Percentiles rank a stretch among this genome's conserved stretches.
These are phyloP conservation scores for Hymenopus coronatus DNA, from an alignment of 2,888 invertebrate species.

Conservation along the genomic window DNA sequence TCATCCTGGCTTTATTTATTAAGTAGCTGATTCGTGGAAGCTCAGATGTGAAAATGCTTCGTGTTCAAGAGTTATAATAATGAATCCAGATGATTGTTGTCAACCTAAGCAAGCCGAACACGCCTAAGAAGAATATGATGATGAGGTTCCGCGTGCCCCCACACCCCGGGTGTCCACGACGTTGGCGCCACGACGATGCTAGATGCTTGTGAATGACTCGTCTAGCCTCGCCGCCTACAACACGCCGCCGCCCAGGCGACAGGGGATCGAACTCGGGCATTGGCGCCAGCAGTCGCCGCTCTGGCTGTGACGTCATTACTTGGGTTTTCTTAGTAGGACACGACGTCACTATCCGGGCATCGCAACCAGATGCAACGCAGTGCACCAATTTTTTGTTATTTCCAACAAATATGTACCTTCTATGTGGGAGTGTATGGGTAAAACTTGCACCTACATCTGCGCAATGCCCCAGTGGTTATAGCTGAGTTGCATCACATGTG, in stretches of 20 bases:
- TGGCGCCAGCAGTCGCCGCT: background rate
- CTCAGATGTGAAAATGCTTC: too few relatives aligned
- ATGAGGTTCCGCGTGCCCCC: background rate
- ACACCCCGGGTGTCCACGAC: background rate
- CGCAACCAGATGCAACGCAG: background rate
- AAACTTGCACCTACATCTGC: too few relatives aligned
- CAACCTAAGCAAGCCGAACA: background rate
- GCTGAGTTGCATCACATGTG: too few relatives aligned
- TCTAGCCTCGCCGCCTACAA: background rate
- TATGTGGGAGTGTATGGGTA: background rate
- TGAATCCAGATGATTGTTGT: too few relatives aligned
- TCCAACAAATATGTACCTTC: background rate
- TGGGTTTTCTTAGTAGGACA: background rate
- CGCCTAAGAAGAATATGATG: background rate
- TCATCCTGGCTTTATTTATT: too few relatives aligned
- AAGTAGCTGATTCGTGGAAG: too few relatives aligned
- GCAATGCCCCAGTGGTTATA: too few relatives aligned
- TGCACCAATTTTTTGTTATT: background rate
- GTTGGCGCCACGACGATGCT: background rate
- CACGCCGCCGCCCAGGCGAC: background rate
- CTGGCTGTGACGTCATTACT: background rate
- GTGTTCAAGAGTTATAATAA: too few relatives aligned
- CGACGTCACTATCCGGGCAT: background rate
- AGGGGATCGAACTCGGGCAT: background rate
- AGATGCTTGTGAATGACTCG: background rate